Conservation (phyloP, 1,140 invertebrate genomes). For the Coenobita brevimanus region DNA sequence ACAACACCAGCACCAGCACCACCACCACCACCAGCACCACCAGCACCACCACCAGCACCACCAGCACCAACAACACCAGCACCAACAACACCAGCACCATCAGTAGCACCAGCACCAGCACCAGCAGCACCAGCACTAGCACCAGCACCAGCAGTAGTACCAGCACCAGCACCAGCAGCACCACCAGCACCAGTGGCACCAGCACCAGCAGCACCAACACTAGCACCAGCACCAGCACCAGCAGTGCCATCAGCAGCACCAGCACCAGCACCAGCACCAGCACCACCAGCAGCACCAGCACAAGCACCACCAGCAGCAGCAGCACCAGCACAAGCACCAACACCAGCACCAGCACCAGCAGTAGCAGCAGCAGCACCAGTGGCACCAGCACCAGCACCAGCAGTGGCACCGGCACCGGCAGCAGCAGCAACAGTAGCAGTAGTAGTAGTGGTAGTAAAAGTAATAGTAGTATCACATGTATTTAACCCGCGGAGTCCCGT, state of each 20-base stretch:
- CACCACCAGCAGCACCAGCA: constrained; percentile 29
- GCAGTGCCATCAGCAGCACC: neutral
- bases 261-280: neutral
- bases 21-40: constrained; percentile 27
- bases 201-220: no score
- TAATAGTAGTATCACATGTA: no score
- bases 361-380: neutral
- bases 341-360: neutral
- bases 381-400: no score
- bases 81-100: no score
- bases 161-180: no score
- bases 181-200: no score
- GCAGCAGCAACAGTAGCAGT: neutral
- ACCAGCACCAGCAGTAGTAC: no score
- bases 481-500: no score
- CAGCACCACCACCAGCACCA: constrained; percentile 35
- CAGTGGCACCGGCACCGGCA: neutral
- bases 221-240: no score
- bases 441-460: no score
- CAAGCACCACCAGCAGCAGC: no score
- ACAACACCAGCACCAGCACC: neutral
- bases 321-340: constrained; percentile 34
- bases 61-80: no score
- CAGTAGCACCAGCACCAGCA: constrained; percentile 1
- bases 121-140: neutral